Evolutionary conservation across 2,888 invertebrate species (phyloP), one percentile per base, ranked within the genome.

Genomic region (Caradrina kadenii): DNA sequence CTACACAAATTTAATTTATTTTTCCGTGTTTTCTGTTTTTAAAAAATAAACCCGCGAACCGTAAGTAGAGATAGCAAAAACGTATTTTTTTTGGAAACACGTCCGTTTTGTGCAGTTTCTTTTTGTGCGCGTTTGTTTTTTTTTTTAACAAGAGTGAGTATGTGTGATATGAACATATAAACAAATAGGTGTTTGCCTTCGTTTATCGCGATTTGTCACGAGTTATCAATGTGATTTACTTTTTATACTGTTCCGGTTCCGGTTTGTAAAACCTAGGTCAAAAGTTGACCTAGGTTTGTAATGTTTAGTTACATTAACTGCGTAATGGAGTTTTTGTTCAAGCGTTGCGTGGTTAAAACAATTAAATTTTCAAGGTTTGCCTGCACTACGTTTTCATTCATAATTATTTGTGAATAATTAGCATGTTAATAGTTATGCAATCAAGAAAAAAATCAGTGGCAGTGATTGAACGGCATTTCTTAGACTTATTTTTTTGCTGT

Each of bases 11-110:
- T 79, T 81, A 83, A 81, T 91, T 89, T 89, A 84, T 88, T 90
- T 90, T 90, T 89, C 87, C 81, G 82, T 82, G 88, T 89, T 88
- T 88, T 86, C 76, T 84, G 85, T 88, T 86, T 13, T 82, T 85
- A 50, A 61, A 79, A 67, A 13, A 39, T 77, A 79, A 70, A 79
- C 65, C 83, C 83, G 83, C 83, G 83, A 86, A 83, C 74, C 71
- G 83, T 83, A 83, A 83, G 83, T 83, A 83, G 66, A 70, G 77
- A 73, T 52, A 65, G 52, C 45, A 74, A 49, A 70, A 42, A 31
- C 39, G 56, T 22, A 13, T 65, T 59, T 54, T 22, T 59, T 48
- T 49, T 50, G 65, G n/a, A 61, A 70, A 58, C 59, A 69, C 63
- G 75, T 81, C 50, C 75, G 67, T 69, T 83, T 65, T 82, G 83